Conservation (phyloP, 1,140 invertebrate genomes). For the Potamilus streckersoni region DNA sequence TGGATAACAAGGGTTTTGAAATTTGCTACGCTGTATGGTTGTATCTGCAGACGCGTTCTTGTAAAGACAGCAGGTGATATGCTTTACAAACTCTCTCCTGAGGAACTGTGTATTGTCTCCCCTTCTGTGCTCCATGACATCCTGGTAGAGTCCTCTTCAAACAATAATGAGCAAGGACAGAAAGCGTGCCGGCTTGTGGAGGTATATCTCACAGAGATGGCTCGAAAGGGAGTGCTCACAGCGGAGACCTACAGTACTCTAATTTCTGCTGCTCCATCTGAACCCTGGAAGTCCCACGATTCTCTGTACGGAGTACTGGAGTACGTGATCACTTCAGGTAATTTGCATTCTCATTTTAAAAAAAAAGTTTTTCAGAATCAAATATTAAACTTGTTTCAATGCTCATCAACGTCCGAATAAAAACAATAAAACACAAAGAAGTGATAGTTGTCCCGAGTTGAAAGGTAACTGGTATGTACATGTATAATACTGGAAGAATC, state of each 20-base stretch:
- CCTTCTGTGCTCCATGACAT: constrained; percentile 60
- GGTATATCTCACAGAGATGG: constrained; percentile 58
- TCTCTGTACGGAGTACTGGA: constrained; percentile 58
- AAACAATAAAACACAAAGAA: no score
- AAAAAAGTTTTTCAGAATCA: no score
- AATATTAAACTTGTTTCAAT: no score
- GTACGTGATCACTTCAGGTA: constrained; percentile 59
- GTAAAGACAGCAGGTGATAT: constrained; percentile 53
- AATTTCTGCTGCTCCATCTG: constrained; percentile 50
- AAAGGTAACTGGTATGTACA: no score
- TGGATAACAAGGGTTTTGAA: constrained; percentile 59
- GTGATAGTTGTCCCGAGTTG: no score
- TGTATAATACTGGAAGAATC: no score
- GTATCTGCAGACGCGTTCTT: constrained; percentile 50
- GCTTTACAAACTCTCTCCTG: constrained; percentile 49
- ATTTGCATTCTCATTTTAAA: not conserved
- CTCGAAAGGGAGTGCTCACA: constrained; percentile 54
- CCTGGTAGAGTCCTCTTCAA: constrained; percentile 42
- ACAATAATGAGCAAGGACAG: constrained; percentile 39
- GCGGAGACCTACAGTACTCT: constrained; percentile 60
- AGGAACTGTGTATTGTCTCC: constrained; percentile 55
- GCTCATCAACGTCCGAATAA: no score
- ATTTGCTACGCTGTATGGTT: constrained; percentile 48
- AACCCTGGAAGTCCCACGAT: constrained; percentile 55
- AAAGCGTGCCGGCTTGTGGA: constrained; percentile 54